Base-by-base conservation (phyloP, 1,140 invertebrate genomes). In the Drosophila subpulchrella region DNA sequence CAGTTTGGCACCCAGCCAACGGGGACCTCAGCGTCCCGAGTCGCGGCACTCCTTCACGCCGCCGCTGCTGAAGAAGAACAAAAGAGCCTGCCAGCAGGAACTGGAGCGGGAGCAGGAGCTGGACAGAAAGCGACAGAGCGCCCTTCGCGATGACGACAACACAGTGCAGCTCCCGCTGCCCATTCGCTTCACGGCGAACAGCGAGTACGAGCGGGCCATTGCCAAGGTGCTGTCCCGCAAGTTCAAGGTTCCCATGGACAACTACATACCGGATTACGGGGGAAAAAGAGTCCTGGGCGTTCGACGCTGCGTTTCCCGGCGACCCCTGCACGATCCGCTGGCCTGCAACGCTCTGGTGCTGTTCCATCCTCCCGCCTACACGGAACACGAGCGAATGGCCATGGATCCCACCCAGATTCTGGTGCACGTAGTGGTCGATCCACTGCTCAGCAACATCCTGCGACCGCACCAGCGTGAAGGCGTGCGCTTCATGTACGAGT, bases 401-500 rank as follows among this genome's bases (percentile, higher is more conserved):
- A 67, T 91, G 75, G 91, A 92, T 75, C 59, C 86, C 0, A 79
- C 94, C 39, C 95, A 96, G 65, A 93, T 95, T 32, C 94, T 94
- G 81, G 97, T 98, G 3, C 97, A 98, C 93, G 97, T 99, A 6
- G 98, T 99, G 7, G 98, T 99, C 2, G 98, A 99, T 94, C 98
- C 98, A 7, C 81, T 97, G 0, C 93, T 99, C 13, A 96, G 96
- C 34, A 97, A 97, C 89, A 96, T 99, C 53, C 93, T 99, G 6
- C 94, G 98, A 57, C 99, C 99, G 15, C 99, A 99, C 96, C 99
- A 99, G 93, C 95, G 99, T 63, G 99, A 99, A 92, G 99, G 99
- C 32, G 99, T 99, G 0, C 98, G 98, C 91, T 99, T 99, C 92
- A 99, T 99, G 98, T 99, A 99, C 92, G 98, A 99, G 92, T 99